Evolutionary conservation across 2,888 invertebrate genomes (phyloP), one percentile per base, ranked within the genome.

Genomic region (Xanthia togata): DNA sequence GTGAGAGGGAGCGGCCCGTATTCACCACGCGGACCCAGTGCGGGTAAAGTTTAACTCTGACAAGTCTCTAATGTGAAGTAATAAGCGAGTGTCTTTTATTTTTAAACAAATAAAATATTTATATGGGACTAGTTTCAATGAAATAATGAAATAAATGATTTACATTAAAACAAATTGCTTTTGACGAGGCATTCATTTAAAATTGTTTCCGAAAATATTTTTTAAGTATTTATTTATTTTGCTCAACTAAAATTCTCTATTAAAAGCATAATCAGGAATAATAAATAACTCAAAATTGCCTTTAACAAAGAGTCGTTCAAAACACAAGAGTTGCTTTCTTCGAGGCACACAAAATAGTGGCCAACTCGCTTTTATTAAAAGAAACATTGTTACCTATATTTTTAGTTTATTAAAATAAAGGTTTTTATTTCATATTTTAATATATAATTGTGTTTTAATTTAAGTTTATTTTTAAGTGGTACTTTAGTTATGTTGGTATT

Each of bases 401-500:
- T 88, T 86, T 87, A 88, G 77, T 87, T 85, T 74, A 62, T 59
- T 41, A 62, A 82, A 76, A 55, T 38, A 41, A 76, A 75, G 68
- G 70, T 71, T 78, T 78, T 65, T 81, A 82, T 84, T 87, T 82
- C 81, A 81, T 76, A 81, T 83, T 72, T 78, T 82, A 76, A 78
- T 82, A 82, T 73, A 73, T 41, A 44, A 67, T 78, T 76, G 70
- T 83, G 12, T 68, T 71, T 20, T 76, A 70, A 81, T 50, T 78
- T 67, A 57, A 38, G 57, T 69, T 69, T 84, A 60, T 72, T 77
- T 76, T 85, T 83, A 87, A 88, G 88, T 50, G 89, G 83, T 87
- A 86, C 63, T 78, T 87, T 88, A 90, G 89, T 88, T 90, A 88
- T 87, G 85, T 90, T 90, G 89, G 88, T 91, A 91, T 90, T 90